phyloP scores from a whole-genome alignment of 2,888 invertebrate genomes.

The Laspeyria flexula region DNA sequence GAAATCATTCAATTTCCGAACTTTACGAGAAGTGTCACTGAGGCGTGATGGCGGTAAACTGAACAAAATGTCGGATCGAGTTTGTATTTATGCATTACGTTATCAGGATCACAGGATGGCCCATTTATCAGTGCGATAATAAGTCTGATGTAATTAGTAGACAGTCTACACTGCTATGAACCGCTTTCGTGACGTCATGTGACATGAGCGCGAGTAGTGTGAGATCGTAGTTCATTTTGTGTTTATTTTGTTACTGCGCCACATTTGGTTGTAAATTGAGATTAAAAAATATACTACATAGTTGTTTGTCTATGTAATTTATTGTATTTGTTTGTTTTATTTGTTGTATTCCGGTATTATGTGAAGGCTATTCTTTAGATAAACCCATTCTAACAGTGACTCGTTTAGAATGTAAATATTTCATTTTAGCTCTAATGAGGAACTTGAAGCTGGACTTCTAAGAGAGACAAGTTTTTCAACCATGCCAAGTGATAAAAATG shows the following conservation, averaged over 20 bases:
- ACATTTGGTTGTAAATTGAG: conserved; percentile 6
- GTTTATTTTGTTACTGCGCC: conserved; percentile 33
- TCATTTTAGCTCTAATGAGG: no score
- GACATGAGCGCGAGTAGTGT: conserved; percentile 37
- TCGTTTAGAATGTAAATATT: no score
- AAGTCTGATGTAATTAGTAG: conserved; percentile 45
- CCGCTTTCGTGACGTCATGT: conserved; percentile 57
- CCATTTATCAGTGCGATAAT: conserved; percentile 58
- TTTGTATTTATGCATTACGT: conserved; percentile 65
- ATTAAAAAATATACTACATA: no score
- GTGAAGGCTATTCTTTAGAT: no score
- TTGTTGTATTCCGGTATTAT: no score
- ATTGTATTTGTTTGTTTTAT: no score
- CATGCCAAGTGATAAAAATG: no score
- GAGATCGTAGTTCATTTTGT: conserved; percentile 17
- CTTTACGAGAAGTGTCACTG: conserved; percentile 47
- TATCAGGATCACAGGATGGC: conserved; percentile 68
- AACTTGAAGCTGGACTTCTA: no score
- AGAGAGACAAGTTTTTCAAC: no score
- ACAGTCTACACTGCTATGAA: conserved; percentile 56
- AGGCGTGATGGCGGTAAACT: conserved; percentile 61
- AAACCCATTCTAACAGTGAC: no score
- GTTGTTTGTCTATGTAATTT: no score
- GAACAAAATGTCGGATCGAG: conserved; percentile 48
- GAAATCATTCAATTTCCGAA: conserved; percentile 37